Percentiles rank a stretch among this genome's conserved stretches.
These are phyloP conservation scores for Hyles vespertilio DNA, from an alignment of 1,140 invertebrate species.

Conservation along the genomic window DNA sequence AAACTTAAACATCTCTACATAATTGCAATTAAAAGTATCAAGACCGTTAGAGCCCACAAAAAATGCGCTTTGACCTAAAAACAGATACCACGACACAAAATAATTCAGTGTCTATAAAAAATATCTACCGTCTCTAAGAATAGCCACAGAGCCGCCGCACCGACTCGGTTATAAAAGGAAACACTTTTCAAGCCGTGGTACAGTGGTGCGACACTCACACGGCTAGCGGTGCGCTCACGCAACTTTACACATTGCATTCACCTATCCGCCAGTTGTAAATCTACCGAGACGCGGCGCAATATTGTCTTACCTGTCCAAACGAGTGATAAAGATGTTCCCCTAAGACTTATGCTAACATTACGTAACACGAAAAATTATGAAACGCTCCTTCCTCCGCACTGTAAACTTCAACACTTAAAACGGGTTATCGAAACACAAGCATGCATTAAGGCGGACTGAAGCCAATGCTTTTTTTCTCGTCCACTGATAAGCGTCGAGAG, in stretches of 20 bases:
- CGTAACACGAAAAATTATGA: slow-evolving; percentile 24
- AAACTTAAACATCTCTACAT: no score
- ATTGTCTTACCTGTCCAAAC: slow-evolving; percentile 24
- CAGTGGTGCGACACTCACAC: slow-evolving; percentile 20
- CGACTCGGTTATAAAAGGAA: slow-evolving; percentile 23
- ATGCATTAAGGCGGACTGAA: slow-evolving; percentile 26
- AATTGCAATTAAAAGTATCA: slow-evolving; percentile 2
- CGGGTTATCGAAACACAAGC: slow-evolving; percentile 37
- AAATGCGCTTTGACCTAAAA: slow-evolving; percentile 23
- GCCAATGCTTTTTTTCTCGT: slow-evolving; percentile 38
- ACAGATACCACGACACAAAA: slow-evolving; percentile 18
- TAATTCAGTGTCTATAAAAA: slow-evolving; percentile 18
- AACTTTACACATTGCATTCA: slow-evolving; percentile 34
- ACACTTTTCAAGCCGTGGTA: slow-evolving; percentile 19
- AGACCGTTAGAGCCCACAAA: slow-evolving; percentile 12
- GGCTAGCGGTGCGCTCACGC: slow-evolving; percentile 22
- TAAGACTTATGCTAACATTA: slow-evolving; percentile 26
- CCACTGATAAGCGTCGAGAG: slow-evolving; percentile 30
- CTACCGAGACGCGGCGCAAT: slow-evolving; percentile 19
- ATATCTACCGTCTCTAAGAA: slow-evolving; percentile 19
- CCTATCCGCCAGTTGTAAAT: slow-evolving; percentile 34
- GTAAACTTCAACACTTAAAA: slow-evolving; percentile 14
- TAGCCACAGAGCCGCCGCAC: slow-evolving; percentile 11
- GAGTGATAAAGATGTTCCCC: slow-evolving; percentile 30
- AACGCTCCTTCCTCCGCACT: slow-evolving; percentile 13